A percentile compares a stretch with the other conserved stretches of the same genome.
These are phyloP conservation scores for Machaerirhynchus nigripectus DNA, from an alignment of 2,113 vertebrate genomes.

Conservation along the genomic window DNA sequence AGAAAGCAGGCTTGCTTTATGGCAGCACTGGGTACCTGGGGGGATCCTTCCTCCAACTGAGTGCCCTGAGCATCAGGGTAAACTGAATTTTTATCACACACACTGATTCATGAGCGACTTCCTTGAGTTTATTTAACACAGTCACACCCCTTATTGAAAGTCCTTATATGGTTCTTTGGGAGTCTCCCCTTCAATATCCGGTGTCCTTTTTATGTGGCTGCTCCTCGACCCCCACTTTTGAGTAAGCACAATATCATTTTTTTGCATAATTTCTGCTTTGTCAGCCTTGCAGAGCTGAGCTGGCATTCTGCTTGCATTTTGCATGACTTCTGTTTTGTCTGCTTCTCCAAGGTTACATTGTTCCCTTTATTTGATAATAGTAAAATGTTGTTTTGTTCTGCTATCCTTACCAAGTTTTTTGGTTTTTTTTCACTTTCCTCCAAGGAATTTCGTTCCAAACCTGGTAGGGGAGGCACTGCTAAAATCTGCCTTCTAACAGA, in stretches of 20 bases:
- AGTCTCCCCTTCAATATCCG: neutral
- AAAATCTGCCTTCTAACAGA: no score
- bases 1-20: neutral
- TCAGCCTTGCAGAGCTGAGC: neutral
- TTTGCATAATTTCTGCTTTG: neutral
- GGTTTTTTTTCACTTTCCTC: no score
- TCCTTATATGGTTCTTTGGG: neutral
- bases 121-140: neutral
- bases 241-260: neutral
- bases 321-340: neutral
- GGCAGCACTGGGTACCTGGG: neutral
- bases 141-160: rapidly evolving
- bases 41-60: neutral
- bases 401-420: neutral
- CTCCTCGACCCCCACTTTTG: neutral
- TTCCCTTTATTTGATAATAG: neutral
- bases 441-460: no score
- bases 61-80: rapidly evolving
- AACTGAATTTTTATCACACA: neutral
- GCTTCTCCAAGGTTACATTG: neutral
- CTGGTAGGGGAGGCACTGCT: no score
- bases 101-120: neutral
- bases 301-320: neutral
- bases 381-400: neutral
- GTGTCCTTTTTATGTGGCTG: neutral